phyloP scores from a whole-genome alignment of 2,797 vertebrate genomes.

The Muscicapa comitata region DNA sequence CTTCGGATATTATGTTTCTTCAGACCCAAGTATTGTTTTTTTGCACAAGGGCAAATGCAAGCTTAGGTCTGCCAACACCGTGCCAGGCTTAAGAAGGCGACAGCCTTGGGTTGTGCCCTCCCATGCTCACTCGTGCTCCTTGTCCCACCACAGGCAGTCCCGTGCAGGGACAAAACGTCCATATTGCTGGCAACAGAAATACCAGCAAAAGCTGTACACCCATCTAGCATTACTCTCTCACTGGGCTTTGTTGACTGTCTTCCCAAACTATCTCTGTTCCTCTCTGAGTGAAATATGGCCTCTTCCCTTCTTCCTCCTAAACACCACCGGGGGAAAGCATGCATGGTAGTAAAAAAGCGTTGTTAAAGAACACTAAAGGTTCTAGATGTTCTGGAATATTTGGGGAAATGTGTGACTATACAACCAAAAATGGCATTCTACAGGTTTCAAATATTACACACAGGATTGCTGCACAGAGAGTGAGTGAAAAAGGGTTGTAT shows the following conservation, averaged over 20 bases:
- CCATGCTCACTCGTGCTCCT: not conserved
- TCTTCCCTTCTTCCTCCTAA: not conserved
- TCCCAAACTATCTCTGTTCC: not conserved
- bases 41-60: not conserved
- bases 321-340: not conserved
- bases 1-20: not conserved
- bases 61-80: not conserved
- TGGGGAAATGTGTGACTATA: not conserved
- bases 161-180: not conserved
- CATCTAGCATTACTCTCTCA: not conserved
- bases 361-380: not conserved
- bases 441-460: slow-evolving; percentile 33
- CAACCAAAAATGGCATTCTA: not conserved
- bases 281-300: not conserved
- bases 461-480: not conserved
- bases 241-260: not conserved
- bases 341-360: not conserved
- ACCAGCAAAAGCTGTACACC: not conserved
- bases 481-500: slow-evolving; percentile 9
- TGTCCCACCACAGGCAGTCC: not conserved
- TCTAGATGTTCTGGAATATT: not conserved
- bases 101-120: not conserved
- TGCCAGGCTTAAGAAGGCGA: not conserved
- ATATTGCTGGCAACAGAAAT: not conserved
- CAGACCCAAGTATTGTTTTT: not conserved